Base-by-base conservation (phyloP, 23 tunicate genomes). In the Pegea sp. region DNA sequence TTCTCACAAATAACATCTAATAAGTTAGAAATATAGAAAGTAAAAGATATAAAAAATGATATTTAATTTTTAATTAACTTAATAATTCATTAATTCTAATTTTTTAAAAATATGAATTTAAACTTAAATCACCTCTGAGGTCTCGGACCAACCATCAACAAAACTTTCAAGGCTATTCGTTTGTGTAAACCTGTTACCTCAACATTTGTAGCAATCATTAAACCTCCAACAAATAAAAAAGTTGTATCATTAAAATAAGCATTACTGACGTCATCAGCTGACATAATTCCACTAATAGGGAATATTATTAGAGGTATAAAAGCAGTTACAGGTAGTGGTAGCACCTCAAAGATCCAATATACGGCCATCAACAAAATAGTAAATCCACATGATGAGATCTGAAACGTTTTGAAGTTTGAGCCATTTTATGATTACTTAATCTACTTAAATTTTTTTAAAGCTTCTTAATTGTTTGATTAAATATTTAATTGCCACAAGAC, bases 281-380 rank as follows among this genome's bases (percentile, higher is more conserved):
- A 49, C 69, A 68, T 50, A 11, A 84, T 68, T 7, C 96, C 96
- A 42, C 49, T 50, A 38, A 84, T 1, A 11, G 96, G 96, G 44
- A 75, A 84, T 2, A 84, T 25, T 4, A 84, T 70, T 2, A 75
- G 58, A 21, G 96, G 96, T 1, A 74, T 22, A n/a, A 84, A 54
- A 26, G 96, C 57, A 11, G 96, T 84, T 51, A 68, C 77, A 2
- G 87, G 61, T 2, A 84, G 61, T 11, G 96, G 96, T n/a, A 84
- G 55, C 13, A 55, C 75, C 34, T 75, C 95, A 4, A 71, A 69
- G 18, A 84, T 63, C 96, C 96, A 84, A 42, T 68, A 84, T 38
- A 75, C 52, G 16, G 96, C 96, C 96, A 84, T 84, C 48, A 75
- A 24, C 0, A 75, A 20, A 0, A 84, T 67, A n/a, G 57, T 43